Conservation (phyloP, 2,113 vertebrate species). For the Scophthalmus maximus region DNA sequence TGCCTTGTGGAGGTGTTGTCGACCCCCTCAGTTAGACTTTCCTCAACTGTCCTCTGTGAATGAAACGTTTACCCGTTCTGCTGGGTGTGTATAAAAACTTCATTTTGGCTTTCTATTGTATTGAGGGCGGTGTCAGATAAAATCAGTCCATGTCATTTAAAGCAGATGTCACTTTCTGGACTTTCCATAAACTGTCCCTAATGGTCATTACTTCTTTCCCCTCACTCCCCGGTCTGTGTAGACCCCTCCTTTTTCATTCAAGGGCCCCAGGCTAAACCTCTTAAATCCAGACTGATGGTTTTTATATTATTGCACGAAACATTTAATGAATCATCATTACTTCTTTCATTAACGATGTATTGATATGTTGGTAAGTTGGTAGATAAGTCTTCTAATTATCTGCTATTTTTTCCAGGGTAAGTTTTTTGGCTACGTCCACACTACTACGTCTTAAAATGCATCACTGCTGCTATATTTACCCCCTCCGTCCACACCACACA, state of each 20-base stretch:
- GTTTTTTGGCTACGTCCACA: too few species aligned
- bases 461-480: too few species aligned
- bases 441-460: too few species aligned
- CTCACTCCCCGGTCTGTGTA: background rate
- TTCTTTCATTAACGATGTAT: background rate
- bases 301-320: background rate
- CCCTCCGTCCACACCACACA: too few species aligned
- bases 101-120: background rate
- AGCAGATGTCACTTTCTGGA: background rate
- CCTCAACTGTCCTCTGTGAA: too few species aligned
- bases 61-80: background rate
- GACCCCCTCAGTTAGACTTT: too few species aligned
- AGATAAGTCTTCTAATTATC: too few species aligned
- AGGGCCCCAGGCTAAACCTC: background rate
- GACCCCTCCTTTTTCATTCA: too few species aligned
- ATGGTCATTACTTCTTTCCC: background rate
- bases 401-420: too few species aligned
- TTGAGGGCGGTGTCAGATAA: background rate
- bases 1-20: too few species aligned
- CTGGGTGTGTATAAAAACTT: background rate
- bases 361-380: background rate
- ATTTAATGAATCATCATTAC: background rate
- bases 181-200: background rate
- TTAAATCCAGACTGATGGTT: background rate
- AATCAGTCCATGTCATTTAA: slow-evolving; percentile 1